Evolutionary conservation across 2,888 invertebrate genomes (phyloP).

Genomic region (Drosophila basisetae): DNA sequence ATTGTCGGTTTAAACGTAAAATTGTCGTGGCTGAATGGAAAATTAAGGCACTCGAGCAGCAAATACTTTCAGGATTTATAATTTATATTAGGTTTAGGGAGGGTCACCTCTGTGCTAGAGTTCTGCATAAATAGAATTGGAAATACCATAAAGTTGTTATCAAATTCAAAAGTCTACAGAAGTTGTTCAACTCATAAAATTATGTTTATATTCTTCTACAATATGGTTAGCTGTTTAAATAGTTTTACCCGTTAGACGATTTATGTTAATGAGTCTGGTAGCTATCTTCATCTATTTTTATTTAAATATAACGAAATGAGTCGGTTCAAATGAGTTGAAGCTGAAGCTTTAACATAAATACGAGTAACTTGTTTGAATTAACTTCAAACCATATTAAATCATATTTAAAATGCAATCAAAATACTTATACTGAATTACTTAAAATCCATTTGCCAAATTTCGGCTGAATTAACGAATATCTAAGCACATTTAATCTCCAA

Average conservation of each 20-base stretch:
- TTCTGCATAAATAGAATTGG: background rate
- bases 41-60: conserved; percentile 3
- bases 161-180: background rate
- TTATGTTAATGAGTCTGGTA: background rate
- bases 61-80: conserved; percentile 20
- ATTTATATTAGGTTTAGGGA: background rate
- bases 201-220: background rate
- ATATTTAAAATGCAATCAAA: background rate
- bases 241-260: background rate
- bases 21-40: conserved; percentile 15
- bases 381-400: background rate
- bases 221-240: background rate
- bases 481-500: background rate
- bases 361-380: background rate
- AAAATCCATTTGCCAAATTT: background rate
- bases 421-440: background rate
- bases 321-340: background rate
- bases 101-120: background rate
- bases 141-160: background rate
- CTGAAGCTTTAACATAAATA: background rate
- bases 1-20: conserved; percentile 13
- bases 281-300: background rate
- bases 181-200: background rate
- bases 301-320: background rate
- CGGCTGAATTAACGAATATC: background rate